These are phyloP conservation scores for Dioctria rufipes DNA, from an alignment of 2,888 invertebrate species.

Conservation along the genomic window DNA sequence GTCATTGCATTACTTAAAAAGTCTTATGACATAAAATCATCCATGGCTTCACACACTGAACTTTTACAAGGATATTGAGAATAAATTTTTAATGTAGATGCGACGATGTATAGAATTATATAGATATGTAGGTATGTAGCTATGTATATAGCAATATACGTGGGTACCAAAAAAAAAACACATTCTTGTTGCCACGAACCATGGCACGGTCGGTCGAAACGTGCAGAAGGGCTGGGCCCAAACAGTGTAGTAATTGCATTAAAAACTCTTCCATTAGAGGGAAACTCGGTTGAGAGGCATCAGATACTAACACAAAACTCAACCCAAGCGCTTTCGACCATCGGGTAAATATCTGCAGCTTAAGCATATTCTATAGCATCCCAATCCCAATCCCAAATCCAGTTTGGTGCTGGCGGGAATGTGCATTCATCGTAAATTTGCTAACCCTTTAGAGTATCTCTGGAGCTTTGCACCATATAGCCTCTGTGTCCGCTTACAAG, in stretches of 20 bases:
- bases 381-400: conserved; percentile 1
- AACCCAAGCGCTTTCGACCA: not conserved
- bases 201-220: not conserved
- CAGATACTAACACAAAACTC: conserved; percentile 29
- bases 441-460: conserved; percentile 40
- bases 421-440: conserved; percentile 50
- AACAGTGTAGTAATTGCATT: conserved; percentile 53
- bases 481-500: not conserved
- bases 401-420: conserved; percentile 37
- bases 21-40: conserved; percentile 43
- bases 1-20: conserved; percentile 30
- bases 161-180: not conserved
- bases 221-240: conserved; percentile 32
- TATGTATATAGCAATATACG: not conserved
- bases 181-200: conserved; percentile 3
- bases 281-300: conserved; percentile 5
- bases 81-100: conserved; percentile 50
- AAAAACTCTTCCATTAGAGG: conserved; percentile 53
- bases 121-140: not conserved
- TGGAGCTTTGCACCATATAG: conserved; percentile 10
- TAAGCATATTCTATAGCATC: conserved; percentile 46
- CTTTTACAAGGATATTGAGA: conserved; percentile 43
- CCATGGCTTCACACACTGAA: conserved; percentile 29
- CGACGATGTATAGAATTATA: not conserved
- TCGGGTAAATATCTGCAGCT: conserved; percentile 43